Evolutionary conservation across 1,140 invertebrate species (phyloP).

Genomic region (Pemphigus obesinymphae): DNA sequence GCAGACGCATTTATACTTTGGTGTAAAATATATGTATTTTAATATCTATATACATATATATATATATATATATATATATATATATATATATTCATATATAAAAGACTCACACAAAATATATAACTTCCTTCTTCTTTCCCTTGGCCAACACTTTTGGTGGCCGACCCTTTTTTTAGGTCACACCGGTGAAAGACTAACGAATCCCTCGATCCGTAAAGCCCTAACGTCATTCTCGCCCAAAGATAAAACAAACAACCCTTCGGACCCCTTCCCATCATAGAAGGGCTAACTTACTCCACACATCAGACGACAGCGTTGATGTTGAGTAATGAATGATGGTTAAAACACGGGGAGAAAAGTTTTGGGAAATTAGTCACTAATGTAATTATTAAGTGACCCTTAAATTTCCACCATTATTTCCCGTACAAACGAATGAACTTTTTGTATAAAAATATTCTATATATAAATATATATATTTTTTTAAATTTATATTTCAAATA

Average conservation of each 20-base stretch:
- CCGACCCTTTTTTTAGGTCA: background rate
- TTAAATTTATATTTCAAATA: no score
- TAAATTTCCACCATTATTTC: no score
- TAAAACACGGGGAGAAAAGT: background rate
- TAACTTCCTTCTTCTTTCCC: background rate
- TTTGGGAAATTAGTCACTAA: background rate
- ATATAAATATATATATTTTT: no score
- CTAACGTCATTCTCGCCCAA: background rate
- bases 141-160: background rate
- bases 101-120: background rate
- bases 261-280: background rate
- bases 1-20: background rate
- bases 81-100: no score
- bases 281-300: background rate
- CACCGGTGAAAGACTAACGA: background rate
- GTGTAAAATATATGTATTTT: slow-evolving; percentile 2
- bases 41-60: no score
- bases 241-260: background rate
- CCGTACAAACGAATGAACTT: no score
- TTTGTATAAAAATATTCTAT: no score
- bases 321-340: background rate
- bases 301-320: background rate
- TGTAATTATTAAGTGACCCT: background rate
- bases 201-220: background rate
- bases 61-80: no score